Percentiles rank a stretch among this genome's conserved stretches.
phyloP scores from a whole-genome alignment of 2,888 invertebrate genomes.

The Drosophila paramelanica region DNA sequence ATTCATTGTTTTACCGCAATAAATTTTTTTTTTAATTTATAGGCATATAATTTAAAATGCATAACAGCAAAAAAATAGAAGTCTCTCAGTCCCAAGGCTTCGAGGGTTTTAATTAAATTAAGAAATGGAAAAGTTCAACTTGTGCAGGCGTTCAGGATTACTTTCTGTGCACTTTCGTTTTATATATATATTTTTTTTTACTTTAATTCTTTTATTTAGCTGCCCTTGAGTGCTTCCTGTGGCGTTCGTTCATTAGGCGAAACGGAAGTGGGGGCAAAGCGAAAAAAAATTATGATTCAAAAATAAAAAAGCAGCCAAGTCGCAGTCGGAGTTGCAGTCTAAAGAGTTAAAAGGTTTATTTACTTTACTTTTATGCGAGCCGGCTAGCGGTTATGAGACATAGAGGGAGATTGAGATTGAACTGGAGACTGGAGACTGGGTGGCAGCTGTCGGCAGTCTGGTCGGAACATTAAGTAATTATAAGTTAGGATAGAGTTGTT shows the following conservation, averaged over 20 bases:
- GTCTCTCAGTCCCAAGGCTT: neutral
- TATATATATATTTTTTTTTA: slow-evolving; percentile 9
- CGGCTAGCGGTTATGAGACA: slow-evolving; percentile 25
- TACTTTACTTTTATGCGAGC: slow-evolving; percentile 56
- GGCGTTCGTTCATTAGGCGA: slow-evolving; percentile 64
- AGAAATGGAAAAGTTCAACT: slow-evolving; percentile 12
- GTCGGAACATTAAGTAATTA: slow-evolving; percentile 71
- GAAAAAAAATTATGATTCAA: slow-evolving; percentile 37
- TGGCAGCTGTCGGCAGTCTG: slow-evolving; percentile 35
- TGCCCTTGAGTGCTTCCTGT: slow-evolving; percentile 74
- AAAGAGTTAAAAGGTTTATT: slow-evolving; percentile 75
- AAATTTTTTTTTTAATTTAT: slow-evolving; percentile 84
- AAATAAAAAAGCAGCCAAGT: slow-evolving; percentile 48
- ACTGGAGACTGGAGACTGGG: neutral
- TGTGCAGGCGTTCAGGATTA: slow-evolving; percentile 23
- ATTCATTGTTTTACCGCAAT: too few relatives aligned
- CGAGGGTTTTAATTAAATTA: slow-evolving; percentile 40
- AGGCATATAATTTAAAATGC: neutral
- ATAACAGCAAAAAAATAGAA: neutral
- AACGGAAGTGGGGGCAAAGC: slow-evolving; percentile 48
- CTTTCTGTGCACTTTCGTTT: slow-evolving; percentile 29
- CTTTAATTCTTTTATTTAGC: slow-evolving; percentile 20
- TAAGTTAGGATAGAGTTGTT: slow-evolving; percentile 61
- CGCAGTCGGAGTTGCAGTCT: slow-evolving; percentile 17
- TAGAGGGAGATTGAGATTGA: slow-evolving; percentile 29